Base-by-base conservation (phyloP, 2,113 vertebrate species). In the Trematocara zebra region DNA sequence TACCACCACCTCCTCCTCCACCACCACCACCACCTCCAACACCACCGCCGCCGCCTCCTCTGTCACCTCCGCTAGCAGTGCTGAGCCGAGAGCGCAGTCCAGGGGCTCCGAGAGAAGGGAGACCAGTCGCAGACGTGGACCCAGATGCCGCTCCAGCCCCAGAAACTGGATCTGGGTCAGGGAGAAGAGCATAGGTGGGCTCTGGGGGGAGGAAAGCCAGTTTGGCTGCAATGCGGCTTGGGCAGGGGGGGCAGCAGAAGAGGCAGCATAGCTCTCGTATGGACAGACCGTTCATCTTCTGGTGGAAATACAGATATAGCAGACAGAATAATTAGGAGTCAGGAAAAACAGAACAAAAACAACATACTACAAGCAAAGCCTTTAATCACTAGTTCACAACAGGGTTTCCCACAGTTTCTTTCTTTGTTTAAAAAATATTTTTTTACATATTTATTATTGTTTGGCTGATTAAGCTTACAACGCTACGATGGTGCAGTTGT, bases 161-260 rank as follows among this genome's bases (percentile, higher is more conserved):
- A 0, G 95, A 83, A 42, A 92, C 90, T 0, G 96, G 93, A 89
- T 99, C 98, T 0, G 97, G 96, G 89, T 99, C 98, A 1, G 97
- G 97, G 49, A 98, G 93, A 78, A 99, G 91, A 35, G 97, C 93
- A 31, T 99, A 99, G 82, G 98, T 99, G 90, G 98, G 97, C 94
- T 98, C 98, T 0, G 98, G 98, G 3, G 98, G 98, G 87, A 99
- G 96, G 96, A 99, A 99, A 85, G 98, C 98, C 56, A 99, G 94
- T 86, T 99, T 99, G 94, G 98, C 98, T 0, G 98, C 98, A 44
- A 99, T 99, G 91, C 98, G 98, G 92, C 98, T 98, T 2, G 98
- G 98, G 94, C 98, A 99, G n/a, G 98, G 98, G 0, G 98, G 98
- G 93, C 98, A 99, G 96, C 98, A 99, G 95, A 99, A 99, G n/a